Base-by-base conservation (phyloP, 2,888 invertebrate genomes). In the Teleiodes luculella region DNA sequence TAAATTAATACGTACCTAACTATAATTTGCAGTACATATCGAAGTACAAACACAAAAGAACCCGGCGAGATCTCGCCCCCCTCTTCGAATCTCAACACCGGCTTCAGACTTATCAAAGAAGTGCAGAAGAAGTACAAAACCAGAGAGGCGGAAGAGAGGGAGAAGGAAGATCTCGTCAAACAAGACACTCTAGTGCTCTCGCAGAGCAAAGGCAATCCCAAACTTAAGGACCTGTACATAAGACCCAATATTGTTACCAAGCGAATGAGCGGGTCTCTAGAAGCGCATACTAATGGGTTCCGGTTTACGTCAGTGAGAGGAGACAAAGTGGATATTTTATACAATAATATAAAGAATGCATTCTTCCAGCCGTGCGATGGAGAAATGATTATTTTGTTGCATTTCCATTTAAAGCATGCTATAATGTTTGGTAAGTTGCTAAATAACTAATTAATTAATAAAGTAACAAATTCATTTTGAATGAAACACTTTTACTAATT, bases 361-460 rank as follows among this genome's bases (percentile, higher is more conserved):
- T 98, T 99, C 91, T 99, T 99, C 90, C 98, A 98, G 90, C 98
- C 98, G 0, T 99, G 99, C 75, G 99, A 99, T 78, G 97, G 98
- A 59, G 99, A 99, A 91, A 99, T 99, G 98, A 99, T 99, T 56
- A 99, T 99, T 75, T 90, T 99, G 24, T 91, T 99, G 56, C 99
- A 99, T 91, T 99, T 99, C 86, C 98, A 99, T 90, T 91, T 99
- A 58, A 98, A 97, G 92, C 97, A 99, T 80, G 98, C 99, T 28
- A 99, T 99, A 60, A 96, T 99, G 96, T 99, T 99, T 91, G 99
- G 99, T 66, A 83, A 92, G 84, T 76, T 41, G 2, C 53, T 30
- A 51, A 14, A n/a, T 35, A 11, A 10, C 20, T 8, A 5, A n/a
- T n/a, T n/a, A n/a, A n/a, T n/a, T n/a, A n/a, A n/a, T n/a, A n/a